A percentile compares a stretch with the other conserved stretches of the same genome.
Evolutionary conservation across 2,113 vertebrate species (phyloP).

Genomic region (Oxygymnocypris stewartii): DNA sequence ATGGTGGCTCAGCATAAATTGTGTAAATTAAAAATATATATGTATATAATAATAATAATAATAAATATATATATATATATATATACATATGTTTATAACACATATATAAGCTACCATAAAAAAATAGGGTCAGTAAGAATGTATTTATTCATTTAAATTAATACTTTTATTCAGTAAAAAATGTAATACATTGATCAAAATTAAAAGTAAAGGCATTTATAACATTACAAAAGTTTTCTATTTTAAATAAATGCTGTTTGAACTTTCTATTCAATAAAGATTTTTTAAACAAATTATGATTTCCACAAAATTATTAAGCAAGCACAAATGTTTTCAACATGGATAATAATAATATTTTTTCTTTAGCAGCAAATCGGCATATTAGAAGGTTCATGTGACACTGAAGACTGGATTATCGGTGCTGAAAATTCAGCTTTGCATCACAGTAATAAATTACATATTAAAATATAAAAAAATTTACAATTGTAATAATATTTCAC

Average conservation of each 20-base stretch:
- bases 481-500: background rate
- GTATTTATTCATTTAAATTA: background rate
- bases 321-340: background rate
- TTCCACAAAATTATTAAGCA: background rate
- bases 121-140: background rate
- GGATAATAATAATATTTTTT: background rate
- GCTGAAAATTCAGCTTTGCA: background rate
- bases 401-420: background rate
- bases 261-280: background rate
- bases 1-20: background rate
- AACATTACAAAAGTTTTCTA: background rate
- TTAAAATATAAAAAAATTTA: background rate
- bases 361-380: background rate
- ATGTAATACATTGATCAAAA: background rate
- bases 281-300: too few species aligned
- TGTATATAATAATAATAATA: too few species aligned
- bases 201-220: background rate
- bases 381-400: background rate
- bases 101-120: background rate
- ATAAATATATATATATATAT: too few species aligned
- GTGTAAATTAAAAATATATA: background rate
- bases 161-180: background rate
- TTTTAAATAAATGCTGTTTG: background rate
- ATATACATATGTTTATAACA: too few species aligned
- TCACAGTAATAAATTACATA: background rate